A percentile compares a stretch with the other conserved stretches of the same genome.
Conservation (phyloP, 2,113 vertebrate species). For the Rhizomys pruinosus region DNA sequence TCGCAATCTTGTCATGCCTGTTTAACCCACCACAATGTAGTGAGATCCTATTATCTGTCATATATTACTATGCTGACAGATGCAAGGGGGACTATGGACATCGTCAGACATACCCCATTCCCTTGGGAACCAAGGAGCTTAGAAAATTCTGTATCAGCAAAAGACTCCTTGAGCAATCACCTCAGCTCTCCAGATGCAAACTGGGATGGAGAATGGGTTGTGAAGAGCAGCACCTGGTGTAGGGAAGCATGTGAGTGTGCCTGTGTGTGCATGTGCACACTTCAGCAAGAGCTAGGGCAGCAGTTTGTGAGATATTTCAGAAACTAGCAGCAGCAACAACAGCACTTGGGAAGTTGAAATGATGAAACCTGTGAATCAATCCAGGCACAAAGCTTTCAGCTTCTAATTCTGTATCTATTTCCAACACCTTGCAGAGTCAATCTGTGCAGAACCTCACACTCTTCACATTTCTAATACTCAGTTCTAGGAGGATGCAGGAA, state of each 20-base stretch:
- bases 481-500: constrained; percentile 54
- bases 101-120: constrained; percentile 55
- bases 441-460: constrained; percentile 73
- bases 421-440: constrained; percentile 69
- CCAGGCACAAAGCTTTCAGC: constrained; percentile 70
- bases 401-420: constrained; percentile 75
- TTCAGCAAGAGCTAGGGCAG: constrained; percentile 8
- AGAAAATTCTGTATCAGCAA: constrained; percentile 53
- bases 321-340: constrained; percentile 68
- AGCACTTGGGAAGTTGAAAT: constrained; percentile 61
- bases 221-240: constrained; percentile 7
- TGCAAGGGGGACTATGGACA: constrained; percentile 39
- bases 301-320: constrained; percentile 62
- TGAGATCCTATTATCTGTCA: constrained; percentile 65
- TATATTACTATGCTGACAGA: constrained; percentile 60
- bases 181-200: constrained; percentile 25
- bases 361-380: constrained; percentile 73
- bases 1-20: constrained; percentile 38
- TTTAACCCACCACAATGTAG: constrained; percentile 59
- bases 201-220: neutral
- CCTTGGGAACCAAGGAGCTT: neutral
- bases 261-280: neutral
- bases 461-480: constrained; percentile 67
- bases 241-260: neutral
- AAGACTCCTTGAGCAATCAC: constrained; percentile 52